Evolutionary conservation across 23 tunicate genomes (phyloP).

Genomic region (Oikopleura dioica): DNA sequence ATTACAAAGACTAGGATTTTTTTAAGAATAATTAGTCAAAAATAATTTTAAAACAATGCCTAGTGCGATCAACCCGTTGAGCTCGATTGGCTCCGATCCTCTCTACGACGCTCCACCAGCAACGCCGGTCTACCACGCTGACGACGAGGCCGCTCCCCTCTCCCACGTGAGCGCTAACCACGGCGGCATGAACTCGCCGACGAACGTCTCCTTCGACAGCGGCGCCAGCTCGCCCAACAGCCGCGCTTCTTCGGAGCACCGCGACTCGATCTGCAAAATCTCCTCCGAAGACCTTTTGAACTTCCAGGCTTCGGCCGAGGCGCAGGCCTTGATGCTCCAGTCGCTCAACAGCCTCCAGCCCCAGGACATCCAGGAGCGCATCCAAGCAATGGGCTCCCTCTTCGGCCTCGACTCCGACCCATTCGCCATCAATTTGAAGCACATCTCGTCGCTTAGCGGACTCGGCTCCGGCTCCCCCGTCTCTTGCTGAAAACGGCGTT

Average conservation of each 20-base stretch:
- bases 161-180: too few relatives aligned
- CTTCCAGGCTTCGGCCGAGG: constrained; percentile 13
- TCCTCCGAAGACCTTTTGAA: constrained; percentile 14
- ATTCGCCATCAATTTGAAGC: neutral
- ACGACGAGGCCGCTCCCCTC: neutral
- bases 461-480: neutral
- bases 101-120: constrained; percentile 12
- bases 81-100: neutral
- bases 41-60: too few relatives aligned
- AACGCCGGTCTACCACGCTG: constrained; percentile 7
- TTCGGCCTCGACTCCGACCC: neutral
- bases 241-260: neutral
- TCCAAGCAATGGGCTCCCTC: constrained; percentile 6
- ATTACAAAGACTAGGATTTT: too few relatives aligned
- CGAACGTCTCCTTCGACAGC: too few relatives aligned
- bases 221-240: too few relatives aligned
- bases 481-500: too few relatives aligned
- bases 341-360: neutral
- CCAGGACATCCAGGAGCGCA: neutral
- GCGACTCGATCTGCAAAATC: constrained; percentile 13
- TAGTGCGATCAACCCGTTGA: constrained; percentile 11
- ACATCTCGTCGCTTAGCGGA: neutral
- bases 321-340: constrained; percentile 4
- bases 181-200: neutral
- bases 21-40: too few relatives aligned